Conservation (phyloP, 92 coral and sea anemone genomes). For the Porites rus region DNA sequence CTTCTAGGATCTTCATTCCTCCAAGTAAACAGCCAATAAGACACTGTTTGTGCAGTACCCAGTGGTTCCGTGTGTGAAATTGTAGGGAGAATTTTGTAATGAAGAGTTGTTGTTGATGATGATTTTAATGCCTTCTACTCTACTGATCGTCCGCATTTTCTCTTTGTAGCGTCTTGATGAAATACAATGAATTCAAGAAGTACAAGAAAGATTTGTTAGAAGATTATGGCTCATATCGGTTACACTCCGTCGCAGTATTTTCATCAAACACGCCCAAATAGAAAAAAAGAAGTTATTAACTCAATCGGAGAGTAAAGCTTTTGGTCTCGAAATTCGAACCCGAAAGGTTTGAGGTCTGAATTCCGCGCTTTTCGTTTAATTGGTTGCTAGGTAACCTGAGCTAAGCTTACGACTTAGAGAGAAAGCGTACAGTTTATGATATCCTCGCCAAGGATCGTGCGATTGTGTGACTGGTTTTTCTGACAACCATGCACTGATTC, state of each 20-base stretch:
- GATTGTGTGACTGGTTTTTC: not conserved
- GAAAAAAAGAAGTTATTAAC: not conserved
- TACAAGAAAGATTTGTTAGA: not conserved
- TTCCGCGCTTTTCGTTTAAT: not conserved
- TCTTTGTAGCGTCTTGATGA: conserved; percentile 31
- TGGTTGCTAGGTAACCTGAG: conserved; percentile 6
- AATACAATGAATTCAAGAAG: not conserved
- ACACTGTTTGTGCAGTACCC: no score
- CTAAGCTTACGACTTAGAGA: not conserved
- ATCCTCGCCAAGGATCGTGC: not conserved
- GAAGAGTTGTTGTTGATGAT: no score
- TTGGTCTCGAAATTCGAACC: not conserved
- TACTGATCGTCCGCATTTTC: not conserved
- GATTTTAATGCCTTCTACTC: no score
- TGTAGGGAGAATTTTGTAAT: no score
- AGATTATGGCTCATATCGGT: conserved; percentile 2
- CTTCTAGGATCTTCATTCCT: no score
- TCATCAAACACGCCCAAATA: not conserved
- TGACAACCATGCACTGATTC: not conserved
- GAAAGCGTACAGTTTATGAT: not conserved
- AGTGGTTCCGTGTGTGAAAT: no score
- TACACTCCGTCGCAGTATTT: not conserved
- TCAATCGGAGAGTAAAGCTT: not conserved
- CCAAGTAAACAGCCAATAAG: no score
- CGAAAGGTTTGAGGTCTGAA: not conserved